Evolutionary conservation across 2,797 vertebrate species (phyloP), one percentile per base, ranked within the genome.

Genomic region (Epinephelus coioides): DNA sequence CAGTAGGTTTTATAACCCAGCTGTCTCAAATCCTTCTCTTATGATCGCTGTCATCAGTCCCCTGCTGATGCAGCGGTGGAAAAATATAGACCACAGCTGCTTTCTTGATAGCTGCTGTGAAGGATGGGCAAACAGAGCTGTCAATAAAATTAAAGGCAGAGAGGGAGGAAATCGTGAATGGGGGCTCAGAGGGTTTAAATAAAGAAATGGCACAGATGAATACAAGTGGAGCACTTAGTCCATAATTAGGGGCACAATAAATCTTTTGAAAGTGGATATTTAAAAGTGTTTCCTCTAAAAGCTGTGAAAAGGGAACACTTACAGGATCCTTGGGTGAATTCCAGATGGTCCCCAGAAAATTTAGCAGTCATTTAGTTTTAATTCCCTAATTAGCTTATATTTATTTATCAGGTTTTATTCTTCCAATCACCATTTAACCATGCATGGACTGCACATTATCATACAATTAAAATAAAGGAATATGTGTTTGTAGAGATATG

Each of bases 11-110:
- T 88, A 84, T 81, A 85, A 82, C 59, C 76, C 81, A 75, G 79
- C 86, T 73, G 77, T 79, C 73, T 79, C 44, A 54, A 86, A 74
- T 84, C 71, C 78, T 73, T 73, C 74, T 46, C 18, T 61, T 81
- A 49, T 83, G 73, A 84, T 76, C 68, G 7, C 72, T 81, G 81
- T 67, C 81, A 87, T 86, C 81, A 80, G 79, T 83, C 76, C 81
- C 83, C 78, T 66, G 79, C 76, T 80, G 85, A 82, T 71, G 75
- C 82, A 69, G 47, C 0, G 15, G 53, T 54, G 84, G 60, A 74
- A 86, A 34, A 88, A 86, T 84, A 87, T 65, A 78, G 86, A 86
- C 49, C 79, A 60, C 89, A 90, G 88, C 88, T 90, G 87, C 75
- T 84, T 82, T 80, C 81, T 83, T 86, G 78, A 89, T 85, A 15